phyloP scores from a whole-genome alignment of 2,797 vertebrate species.

The Poecilia picta region DNA sequence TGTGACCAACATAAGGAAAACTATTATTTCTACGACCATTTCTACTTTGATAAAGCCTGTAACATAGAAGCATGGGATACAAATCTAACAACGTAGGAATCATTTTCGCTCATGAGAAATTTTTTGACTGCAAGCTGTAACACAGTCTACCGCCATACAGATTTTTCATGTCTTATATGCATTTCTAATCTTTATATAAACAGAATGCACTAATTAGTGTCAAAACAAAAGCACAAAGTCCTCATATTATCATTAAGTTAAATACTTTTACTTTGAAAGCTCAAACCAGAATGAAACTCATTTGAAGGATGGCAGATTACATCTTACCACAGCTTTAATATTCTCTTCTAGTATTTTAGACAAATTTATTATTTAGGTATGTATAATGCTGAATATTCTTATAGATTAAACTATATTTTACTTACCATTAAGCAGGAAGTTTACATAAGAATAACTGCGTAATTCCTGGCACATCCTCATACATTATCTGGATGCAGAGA shows the following conservation, averaged over 20 bases:
- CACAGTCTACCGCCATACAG: slow-evolving; percentile 48
- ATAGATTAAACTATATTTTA: slow-evolving; percentile 25
- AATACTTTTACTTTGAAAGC: slow-evolving; percentile 38
- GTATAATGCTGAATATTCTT: slow-evolving; percentile 23
- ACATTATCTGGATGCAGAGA: slow-evolving; percentile 39
- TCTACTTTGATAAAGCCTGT: slow-evolving; percentile 76
- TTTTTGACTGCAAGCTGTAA: slow-evolving; percentile 55
- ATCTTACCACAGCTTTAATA: slow-evolving; percentile 20
- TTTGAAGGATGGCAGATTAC: slow-evolving; percentile 38
- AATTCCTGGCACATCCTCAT: slow-evolving; percentile 32
- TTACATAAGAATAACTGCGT: slow-evolving; percentile 43
- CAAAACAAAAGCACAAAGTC: slow-evolving; percentile 75
- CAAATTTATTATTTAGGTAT: slow-evolving; percentile 26
- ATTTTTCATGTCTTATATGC: slow-evolving; percentile 54
- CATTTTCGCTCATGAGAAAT: slow-evolving; percentile 51
- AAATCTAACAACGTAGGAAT: slow-evolving; percentile 56
- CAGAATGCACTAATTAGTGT: slow-evolving; percentile 74
- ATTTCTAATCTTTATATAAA: slow-evolving; percentile 72
- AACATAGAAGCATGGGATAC: slow-evolving; percentile 74
- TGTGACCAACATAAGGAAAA: slow-evolving; percentile 60
- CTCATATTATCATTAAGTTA: slow-evolving; percentile 42
- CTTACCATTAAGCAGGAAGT: slow-evolving; percentile 32
- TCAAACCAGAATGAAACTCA: slow-evolving; percentile 50
- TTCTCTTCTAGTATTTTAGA: slow-evolving; percentile 30
- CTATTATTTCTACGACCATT: slow-evolving; percentile 40